Conservation (phyloP, 1,140 invertebrate genomes). For the Sipha flava region DNA sequence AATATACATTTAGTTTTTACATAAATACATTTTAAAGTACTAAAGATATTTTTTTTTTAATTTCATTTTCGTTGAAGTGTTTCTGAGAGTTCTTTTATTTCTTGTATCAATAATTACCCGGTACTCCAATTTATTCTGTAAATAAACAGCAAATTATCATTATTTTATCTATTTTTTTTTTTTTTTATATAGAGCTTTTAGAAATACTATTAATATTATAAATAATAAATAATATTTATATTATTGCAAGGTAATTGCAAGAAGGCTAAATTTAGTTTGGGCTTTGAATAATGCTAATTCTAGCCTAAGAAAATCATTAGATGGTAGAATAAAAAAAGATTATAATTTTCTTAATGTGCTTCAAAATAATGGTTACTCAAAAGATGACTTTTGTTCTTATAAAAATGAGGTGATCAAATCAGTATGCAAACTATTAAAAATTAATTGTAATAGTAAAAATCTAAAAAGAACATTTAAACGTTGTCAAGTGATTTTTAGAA, state of each 20-base stretch:
- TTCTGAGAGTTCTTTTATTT: too few species aligned
- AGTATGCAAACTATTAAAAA: neutral
- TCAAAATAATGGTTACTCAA: neutral
- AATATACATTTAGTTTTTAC: too few species aligned
- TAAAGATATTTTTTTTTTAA: too few species aligned
- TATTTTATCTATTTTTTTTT: too few species aligned
- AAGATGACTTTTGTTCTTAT: neutral
- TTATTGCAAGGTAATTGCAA: neutral
- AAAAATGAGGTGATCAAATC: neutral
- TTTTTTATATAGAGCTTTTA: too few species aligned
- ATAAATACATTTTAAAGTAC: too few species aligned
- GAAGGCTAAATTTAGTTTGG: neutral
- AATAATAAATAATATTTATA: too few species aligned
- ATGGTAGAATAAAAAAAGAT: neutral
- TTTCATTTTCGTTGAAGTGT: too few species aligned
- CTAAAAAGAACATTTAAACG: neutral
- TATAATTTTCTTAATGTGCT: neutral
- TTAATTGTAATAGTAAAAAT: neutral
- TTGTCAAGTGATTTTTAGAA: neutral
- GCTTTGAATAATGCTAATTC: neutral
- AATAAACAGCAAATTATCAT: too few species aligned
- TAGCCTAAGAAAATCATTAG: neutral
- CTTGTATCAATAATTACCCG: too few species aligned
- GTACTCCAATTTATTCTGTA: too few species aligned
- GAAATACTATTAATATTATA: too few species aligned